These are phyloP conservation scores for Rhorus exstirpatorius DNA, from an alignment of 2,888 invertebrate species.

Conservation along the genomic window DNA sequence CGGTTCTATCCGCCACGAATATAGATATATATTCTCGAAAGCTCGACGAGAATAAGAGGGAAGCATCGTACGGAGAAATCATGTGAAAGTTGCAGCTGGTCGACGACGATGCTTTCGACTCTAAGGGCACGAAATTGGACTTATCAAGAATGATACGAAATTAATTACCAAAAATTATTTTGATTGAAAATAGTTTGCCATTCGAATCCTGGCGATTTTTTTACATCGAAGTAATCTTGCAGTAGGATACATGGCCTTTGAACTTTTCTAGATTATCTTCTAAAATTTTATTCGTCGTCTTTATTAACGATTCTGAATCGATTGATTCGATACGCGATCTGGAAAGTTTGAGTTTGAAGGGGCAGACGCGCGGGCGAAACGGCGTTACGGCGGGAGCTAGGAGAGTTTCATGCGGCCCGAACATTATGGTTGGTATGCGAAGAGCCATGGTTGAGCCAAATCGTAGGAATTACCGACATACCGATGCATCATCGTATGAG, in stretches of 20 bases:
- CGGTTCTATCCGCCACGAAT: conserved; percentile 7
- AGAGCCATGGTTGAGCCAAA: conserved; percentile 77
- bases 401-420: conserved; percentile 59
- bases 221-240: not conserved
- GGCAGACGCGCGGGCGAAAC: conserved; percentile 15
- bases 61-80: conserved; percentile 42
- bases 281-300: conserved; percentile 2
- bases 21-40: conserved; percentile 9
- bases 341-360: conserved; percentile 16
- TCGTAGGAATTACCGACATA: conserved; percentile 82
- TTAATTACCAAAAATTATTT: not conserved
- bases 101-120: conserved; percentile 8
- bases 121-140: not conserved
- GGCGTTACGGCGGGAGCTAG: conserved; percentile 3
- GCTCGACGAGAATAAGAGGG: conserved; percentile 7
- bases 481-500: conserved; percentile 83
- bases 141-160: no score
- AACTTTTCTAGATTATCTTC: not conserved
- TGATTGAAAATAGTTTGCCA: not conserved
- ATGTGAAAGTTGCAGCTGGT: conserved; percentile 8
- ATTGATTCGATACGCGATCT: conserved; percentile 25
- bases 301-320: conserved; percentile 5
- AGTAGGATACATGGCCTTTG: not conserved
- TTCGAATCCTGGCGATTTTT: not conserved
- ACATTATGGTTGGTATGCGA: conserved; percentile 69